Conservation (phyloP, 2,888 invertebrate genomes). For the Uropetala carovei region DNA sequence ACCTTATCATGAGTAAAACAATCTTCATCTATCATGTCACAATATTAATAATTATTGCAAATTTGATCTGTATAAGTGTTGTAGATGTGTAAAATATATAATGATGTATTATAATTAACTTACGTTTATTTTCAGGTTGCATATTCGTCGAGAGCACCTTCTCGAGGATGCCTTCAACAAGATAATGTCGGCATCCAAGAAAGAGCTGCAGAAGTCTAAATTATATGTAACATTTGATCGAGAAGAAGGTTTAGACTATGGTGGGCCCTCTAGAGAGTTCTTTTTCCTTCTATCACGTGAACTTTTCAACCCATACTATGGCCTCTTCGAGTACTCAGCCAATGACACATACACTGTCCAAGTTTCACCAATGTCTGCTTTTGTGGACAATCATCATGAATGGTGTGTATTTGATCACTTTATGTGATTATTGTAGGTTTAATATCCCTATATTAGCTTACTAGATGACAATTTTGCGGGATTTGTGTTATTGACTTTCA, state of each 20-base stretch:
- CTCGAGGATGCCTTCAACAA: slow-evolving; percentile 97
- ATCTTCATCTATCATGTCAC: too few species aligned
- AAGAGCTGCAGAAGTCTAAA: slow-evolving; percentile 96
- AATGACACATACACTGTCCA: slow-evolving; percentile 98
- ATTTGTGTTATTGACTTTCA: too few species aligned
- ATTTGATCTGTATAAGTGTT: not conserved
- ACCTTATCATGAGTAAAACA: too few species aligned
- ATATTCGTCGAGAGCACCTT: slow-evolving; percentile 94
- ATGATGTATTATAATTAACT: not conserved
- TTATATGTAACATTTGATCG: slow-evolving; percentile 95
- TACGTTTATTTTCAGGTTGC: slow-evolving; percentile 80
- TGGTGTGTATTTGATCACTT: slow-evolving; percentile 80
- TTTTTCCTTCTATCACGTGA: slow-evolving; percentile 98
- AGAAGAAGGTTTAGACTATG: slow-evolving; percentile 98
- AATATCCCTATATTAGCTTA: too few species aligned
- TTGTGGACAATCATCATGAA: slow-evolving; percentile 97
- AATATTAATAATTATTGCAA: not conserved
- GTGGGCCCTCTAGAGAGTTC: slow-evolving; percentile 97
- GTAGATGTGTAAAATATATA: not conserved
- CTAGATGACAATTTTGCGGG: too few species aligned
- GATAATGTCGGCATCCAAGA: slow-evolving; percentile 97
- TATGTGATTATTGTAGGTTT: not conserved
- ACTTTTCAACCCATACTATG: slow-evolving; percentile 98
- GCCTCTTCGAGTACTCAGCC: slow-evolving; percentile 98
- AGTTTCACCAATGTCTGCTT: slow-evolving; percentile 96